Evolutionary conservation across 2,797 vertebrate genomes (phyloP).

Genomic region (Sebastolobus altivelis): DNA sequence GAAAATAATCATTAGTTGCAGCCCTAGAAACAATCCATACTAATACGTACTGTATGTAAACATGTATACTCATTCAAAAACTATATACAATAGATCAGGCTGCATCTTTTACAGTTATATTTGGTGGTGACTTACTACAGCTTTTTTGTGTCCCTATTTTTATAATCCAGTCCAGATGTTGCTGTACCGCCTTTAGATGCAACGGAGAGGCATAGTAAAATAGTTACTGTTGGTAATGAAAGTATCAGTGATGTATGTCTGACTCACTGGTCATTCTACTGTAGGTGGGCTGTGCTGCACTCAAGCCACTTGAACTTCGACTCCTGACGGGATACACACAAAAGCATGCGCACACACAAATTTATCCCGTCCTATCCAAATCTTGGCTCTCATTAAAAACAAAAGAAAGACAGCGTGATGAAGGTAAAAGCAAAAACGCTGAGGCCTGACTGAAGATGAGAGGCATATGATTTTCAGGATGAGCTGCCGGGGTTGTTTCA

Average conservation of each 20-base stretch:
- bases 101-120: not conserved
- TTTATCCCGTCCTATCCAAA: slow-evolving; percentile 3
- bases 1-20: not conserved
- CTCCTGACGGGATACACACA: slow-evolving; percentile 19
- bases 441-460: slow-evolving; percentile 41
- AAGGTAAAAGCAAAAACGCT: slow-evolving; percentile 40
- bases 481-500: slow-evolving; percentile 52
- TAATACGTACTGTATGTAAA: not conserved
- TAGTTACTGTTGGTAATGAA: slow-evolving; percentile 38
- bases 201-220: slow-evolving; percentile 9
- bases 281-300: slow-evolving; percentile 57
- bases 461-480: slow-evolving; percentile 31
- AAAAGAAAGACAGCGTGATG: slow-evolving; percentile 27
- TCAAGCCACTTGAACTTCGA: slow-evolving; percentile 47
- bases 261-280: slow-evolving; percentile 56
- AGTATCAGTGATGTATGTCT: slow-evolving; percentile 28
- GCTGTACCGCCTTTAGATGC: not conserved
- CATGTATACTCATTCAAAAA: not conserved
- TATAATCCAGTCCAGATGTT: not conserved
- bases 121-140: not conserved
- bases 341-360: not conserved
- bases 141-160: not conserved
- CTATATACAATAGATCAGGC: not conserved
- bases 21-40: not conserved
- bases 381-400: slow-evolving; percentile 55